A percentile compares a stretch with the other conserved stretches of the same genome.
These are phyloP conservation scores for Argyrosomus japonicus DNA, from an alignment of 2,113 vertebrate genomes.

Conservation along the genomic window DNA sequence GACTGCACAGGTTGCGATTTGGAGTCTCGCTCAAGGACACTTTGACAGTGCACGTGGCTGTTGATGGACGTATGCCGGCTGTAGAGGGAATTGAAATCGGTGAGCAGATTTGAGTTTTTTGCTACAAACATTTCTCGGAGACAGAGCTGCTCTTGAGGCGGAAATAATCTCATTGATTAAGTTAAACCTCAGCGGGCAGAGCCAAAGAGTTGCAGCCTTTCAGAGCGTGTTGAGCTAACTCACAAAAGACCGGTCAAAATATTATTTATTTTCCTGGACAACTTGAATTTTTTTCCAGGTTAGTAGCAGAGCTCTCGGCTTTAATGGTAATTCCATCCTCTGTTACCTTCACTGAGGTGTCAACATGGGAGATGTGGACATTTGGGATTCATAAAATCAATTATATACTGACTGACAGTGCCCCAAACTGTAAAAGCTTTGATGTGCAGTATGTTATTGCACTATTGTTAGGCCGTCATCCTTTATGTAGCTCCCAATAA, in stretches of 20 bases:
- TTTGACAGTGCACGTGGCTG: conserved; percentile 17
- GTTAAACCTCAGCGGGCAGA: conserved; percentile 25
- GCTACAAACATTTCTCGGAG: neutral
- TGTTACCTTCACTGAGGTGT: neutral
- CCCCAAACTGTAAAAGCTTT: too few relatives aligned
- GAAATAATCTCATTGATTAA: conserved; percentile 45
- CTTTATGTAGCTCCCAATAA: too few relatives aligned
- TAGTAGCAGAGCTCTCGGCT: neutral
- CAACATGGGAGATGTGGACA: neutral
- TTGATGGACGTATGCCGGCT: conserved; percentile 42
- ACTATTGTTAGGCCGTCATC: too few relatives aligned
- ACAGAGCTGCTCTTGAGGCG: neutral
- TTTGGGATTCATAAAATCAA: neutral
- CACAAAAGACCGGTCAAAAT: neutral
- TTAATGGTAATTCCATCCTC: neutral
- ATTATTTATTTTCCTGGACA: neutral
- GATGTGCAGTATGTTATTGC: too few relatives aligned
- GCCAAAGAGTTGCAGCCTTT: neutral
- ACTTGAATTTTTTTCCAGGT: neutral
- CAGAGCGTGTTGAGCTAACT: neutral
- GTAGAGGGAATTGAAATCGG: conserved; percentile 44
- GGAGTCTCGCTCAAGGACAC: conserved; percentile 52
- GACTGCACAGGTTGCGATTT: conserved; percentile 52
- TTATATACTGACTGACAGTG: neutral
- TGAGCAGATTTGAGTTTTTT: conserved; percentile 11